Conservation (phyloP, 1,140 invertebrate species). For the Aphaenogaster floridana region DNA sequence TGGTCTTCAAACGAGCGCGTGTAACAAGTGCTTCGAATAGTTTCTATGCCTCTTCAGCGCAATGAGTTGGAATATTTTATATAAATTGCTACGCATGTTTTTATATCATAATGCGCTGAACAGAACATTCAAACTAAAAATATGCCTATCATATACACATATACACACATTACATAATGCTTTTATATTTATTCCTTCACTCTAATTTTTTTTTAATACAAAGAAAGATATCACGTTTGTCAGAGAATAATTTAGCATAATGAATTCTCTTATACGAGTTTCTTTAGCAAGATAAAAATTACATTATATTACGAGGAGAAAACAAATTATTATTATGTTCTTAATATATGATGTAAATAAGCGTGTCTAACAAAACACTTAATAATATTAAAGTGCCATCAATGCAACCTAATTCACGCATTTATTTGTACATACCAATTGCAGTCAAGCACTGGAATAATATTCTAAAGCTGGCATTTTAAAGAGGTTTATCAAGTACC, state of each 20-base stretch:
- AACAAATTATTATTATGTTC: neutral
- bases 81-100: slow-evolving; percentile 27
- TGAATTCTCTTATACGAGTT: neutral
- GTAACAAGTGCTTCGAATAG: slow-evolving; percentile 49
- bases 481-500: slow-evolving; percentile 50
- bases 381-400: slow-evolving; percentile 34
- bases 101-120: neutral
- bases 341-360: slow-evolving; percentile 5
- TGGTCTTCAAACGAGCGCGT: slow-evolving; percentile 49
- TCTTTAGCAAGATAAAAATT: neutral
- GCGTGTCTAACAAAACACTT: neutral
- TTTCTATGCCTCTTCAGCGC: neutral
- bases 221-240: neutral
- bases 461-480: slow-evolving; percentile 2
- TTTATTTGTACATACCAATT: slow-evolving; percentile 45
- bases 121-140: neutral
- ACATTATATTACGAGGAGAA: neutral
- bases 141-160: neutral
- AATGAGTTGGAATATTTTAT: slow-evolving; percentile 29
- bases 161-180: neutral
- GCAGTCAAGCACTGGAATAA: neutral
- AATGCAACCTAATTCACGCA: slow-evolving; percentile 4
- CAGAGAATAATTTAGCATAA: slow-evolving; percentile 9
- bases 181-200: neutral
- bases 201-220: neutral